Conservation (phyloP, 2,797 vertebrate genomes). For the Poecilia picta region DNA sequence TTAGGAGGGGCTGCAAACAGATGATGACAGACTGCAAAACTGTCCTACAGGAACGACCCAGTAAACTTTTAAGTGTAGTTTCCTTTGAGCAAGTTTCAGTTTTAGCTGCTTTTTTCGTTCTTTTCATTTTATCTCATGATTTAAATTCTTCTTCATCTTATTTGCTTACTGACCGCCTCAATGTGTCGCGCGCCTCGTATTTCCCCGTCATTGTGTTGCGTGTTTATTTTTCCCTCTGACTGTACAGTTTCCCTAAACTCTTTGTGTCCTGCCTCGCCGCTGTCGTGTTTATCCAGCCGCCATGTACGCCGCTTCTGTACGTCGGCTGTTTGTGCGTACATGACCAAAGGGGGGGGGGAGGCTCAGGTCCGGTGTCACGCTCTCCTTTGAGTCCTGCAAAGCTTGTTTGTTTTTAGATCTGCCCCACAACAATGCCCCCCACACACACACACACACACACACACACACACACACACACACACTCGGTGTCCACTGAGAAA, state of each 20-base stretch:
- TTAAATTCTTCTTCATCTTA: conserved; percentile 28
- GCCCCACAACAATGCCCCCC: conserved; percentile 69
- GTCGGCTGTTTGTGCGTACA: conserved; percentile 35
- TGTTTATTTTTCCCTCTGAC: conserved; percentile 67
- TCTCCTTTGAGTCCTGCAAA: conserved; percentile 50
- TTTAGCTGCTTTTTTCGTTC: not conserved
- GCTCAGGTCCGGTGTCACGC: conserved; percentile 56
- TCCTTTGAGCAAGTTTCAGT: conserved; percentile 3
- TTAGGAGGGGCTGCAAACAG: conserved; percentile 56
- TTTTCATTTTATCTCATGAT: conserved; percentile 20
- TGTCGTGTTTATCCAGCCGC: conserved; percentile 59
- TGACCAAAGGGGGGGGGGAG: conserved; percentile 21
- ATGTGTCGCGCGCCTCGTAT: conserved; percentile 62
- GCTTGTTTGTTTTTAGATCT: conserved; percentile 78
- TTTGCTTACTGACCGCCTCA: conserved; percentile 27
- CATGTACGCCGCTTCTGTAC: conserved; percentile 35
- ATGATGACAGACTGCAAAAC: conserved; percentile 46
- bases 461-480: too few species aligned
- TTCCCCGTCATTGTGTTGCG: conserved; percentile 72
- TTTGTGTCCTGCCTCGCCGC: conserved; percentile 25
- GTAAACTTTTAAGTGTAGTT: conserved; percentile 32
- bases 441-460: too few species aligned
- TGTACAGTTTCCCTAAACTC: conserved; percentile 65
- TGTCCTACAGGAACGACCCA: conserved; percentile 35
- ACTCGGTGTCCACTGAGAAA: conserved; percentile 66